Conservation (phyloP, 1,140 invertebrate genomes). For the Drosophila melanica region DNA sequence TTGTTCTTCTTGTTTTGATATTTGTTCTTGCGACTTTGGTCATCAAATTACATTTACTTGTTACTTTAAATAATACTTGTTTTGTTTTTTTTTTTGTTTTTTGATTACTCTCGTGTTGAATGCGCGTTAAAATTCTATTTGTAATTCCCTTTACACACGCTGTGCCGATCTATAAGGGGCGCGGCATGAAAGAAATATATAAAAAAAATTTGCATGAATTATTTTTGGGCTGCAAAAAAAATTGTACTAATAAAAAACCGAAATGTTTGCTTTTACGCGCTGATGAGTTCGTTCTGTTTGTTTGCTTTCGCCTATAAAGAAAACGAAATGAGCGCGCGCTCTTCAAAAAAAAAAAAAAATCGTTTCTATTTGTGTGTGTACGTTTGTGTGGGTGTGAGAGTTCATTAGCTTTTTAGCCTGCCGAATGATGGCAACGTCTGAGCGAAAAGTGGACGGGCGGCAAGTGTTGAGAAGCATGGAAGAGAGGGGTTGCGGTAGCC, state of each 20-base stretch:
- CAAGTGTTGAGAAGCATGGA: not conserved
- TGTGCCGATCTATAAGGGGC: conserved; percentile 10
- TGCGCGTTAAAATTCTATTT: conserved; percentile 13
- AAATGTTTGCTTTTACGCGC: conserved; percentile 17
- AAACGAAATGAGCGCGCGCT: conserved; percentile 39
- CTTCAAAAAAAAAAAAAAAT: conserved; percentile 5
- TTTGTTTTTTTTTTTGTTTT: not conserved
- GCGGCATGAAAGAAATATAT: conserved; percentile 10
- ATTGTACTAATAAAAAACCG: conserved; percentile 8
- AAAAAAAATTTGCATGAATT: conserved; percentile 35
- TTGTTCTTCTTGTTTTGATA: conserved; percentile 9
- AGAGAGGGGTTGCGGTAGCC: conserved; percentile 1
- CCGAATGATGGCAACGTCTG: not conserved
- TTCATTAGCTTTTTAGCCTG: conserved; percentile 41
- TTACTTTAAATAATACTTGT: conserved; percentile 6
- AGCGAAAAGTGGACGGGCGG: not conserved
- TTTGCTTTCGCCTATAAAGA: conserved; percentile 35
- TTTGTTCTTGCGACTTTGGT: conserved; percentile 1
- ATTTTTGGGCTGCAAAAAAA: conserved; percentile 17
- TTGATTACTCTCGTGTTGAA: conserved; percentile 6
- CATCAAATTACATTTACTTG: conserved; percentile 27
- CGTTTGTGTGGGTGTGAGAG: conserved; percentile 20
- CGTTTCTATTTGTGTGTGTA: not conserved
- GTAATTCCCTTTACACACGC: not conserved
- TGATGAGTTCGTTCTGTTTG: conserved; percentile 32